Percentiles rank a stretch among this genome's conserved stretches.
Conservation (phyloP, 2,113 vertebrate species). For the Hippocampus mohnikei region DNA sequence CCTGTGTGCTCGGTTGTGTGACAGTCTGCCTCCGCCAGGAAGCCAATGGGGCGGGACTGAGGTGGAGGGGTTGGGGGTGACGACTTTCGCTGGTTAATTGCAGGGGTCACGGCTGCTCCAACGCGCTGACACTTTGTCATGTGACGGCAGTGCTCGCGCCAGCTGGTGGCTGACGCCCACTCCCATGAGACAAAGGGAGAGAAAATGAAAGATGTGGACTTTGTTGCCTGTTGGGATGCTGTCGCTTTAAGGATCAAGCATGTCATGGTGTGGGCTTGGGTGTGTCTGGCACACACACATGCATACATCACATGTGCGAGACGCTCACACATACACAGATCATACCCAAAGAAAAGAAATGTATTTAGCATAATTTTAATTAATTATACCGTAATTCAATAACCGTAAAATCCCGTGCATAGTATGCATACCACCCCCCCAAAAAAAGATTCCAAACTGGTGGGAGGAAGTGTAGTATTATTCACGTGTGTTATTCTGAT, state of each 20-base stretch:
- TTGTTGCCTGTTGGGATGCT: background rate
- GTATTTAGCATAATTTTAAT: too few species aligned
- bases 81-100: constrained; percentile 48
- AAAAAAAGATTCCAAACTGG: too few species aligned
- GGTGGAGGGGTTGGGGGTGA: constrained; percentile 19
- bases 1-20: constrained; percentile 27
- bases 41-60: constrained; percentile 39
- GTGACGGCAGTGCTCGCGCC: background rate
- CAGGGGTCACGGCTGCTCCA: constrained; percentile 38
- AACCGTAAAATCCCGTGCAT: too few species aligned
- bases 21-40: constrained; percentile 22
- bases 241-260: background rate
- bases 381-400: too few species aligned
- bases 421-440: too few species aligned
- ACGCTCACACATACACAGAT: too few species aligned
- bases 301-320: too few species aligned
- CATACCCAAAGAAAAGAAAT: background rate
- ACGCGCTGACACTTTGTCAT: constrained; percentile 9
- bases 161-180: background rate
- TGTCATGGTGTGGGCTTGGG: background rate
- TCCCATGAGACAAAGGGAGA: background rate
- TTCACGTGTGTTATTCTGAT: too few species aligned
- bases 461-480: too few species aligned
- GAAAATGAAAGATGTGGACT: background rate
- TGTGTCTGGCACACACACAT: background rate